Conservation (phyloP, 2,888 invertebrate genomes). For the Hylaea fasciaria region DNA sequence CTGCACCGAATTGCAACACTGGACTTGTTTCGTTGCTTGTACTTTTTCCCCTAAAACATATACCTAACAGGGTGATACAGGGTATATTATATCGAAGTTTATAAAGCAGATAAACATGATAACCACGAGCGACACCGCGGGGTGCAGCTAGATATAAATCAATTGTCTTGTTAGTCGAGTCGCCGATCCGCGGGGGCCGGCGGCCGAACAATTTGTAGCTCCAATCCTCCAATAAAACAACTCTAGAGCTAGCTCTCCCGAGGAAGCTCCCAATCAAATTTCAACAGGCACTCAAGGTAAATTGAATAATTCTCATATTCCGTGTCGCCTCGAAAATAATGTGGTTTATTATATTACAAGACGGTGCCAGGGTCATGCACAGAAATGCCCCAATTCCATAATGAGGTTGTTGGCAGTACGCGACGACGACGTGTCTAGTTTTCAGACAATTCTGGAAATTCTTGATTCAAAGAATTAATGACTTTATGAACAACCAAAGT, state of each 20-base stretch:
- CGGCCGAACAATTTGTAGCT: slow-evolving; percentile 48
- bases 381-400: slow-evolving; percentile 43
- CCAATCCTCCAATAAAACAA: slow-evolving; percentile 48
- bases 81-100: too few species aligned
- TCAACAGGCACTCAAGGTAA: slow-evolving; percentile 60
- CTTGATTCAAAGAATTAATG: too few species aligned
- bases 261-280: slow-evolving; percentile 72
- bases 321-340: slow-evolving; percentile 47
- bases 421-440: slow-evolving; percentile 31
- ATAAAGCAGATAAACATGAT: too few species aligned
- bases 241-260: slow-evolving; percentile 48
- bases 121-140: slow-evolving; percentile 32
- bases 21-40: too few species aligned
- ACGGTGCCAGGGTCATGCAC: slow-evolving; percentile 40
- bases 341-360: slow-evolving; percentile 38
- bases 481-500: too few species aligned
- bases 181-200: slow-evolving; percentile 43
- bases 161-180: slow-evolving; percentile 55
- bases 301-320: slow-evolving; percentile 72
- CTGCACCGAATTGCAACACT: too few species aligned
- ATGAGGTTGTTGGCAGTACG: slow-evolving; percentile 39
- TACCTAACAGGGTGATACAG: too few species aligned
- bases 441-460: too few species aligned
- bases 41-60: too few species aligned
- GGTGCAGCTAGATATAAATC: slow-evolving; percentile 54